These are phyloP conservation scores for Trichoplax adhaerens DNA, from an alignment of 37 sponge, comb jelly and placozoan genomes.

Conservation along the genomic window DNA sequence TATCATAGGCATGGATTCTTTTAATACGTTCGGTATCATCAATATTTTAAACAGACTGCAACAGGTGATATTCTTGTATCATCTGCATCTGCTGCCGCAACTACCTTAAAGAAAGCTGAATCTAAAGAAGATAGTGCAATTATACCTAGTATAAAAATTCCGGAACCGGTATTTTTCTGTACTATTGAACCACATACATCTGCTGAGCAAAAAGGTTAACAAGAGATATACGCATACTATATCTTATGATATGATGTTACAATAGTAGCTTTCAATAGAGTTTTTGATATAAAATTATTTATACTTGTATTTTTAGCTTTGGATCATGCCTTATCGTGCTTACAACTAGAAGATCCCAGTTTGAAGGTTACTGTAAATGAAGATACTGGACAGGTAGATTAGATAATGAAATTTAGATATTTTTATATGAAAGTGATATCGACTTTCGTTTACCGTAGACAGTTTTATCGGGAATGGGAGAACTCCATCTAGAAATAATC, in stretches of 20 bases:
- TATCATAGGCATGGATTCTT: too few relatives aligned
- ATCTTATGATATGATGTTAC: too few relatives aligned
- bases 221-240: neutral
- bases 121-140: neutral
- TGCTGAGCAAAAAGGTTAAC: constrained; percentile 52
- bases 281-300: too few relatives aligned
- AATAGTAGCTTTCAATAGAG: too few relatives aligned
- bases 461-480: constrained; percentile 89
- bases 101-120: constrained; percentile 5
- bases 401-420: too few relatives aligned
- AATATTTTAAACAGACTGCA: constrained; percentile 20
- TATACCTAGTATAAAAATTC: constrained; percentile 19
- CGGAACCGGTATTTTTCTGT: constrained; percentile 89
- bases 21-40: too few relatives aligned
- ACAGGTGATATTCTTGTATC: constrained; percentile 54
- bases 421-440: too few relatives aligned
- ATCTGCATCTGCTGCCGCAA: constrained; percentile 14
- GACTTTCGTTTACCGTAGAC: constrained; percentile 15
- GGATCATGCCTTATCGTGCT: constrained; percentile 51
- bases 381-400: constrained; percentile 53
- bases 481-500: constrained; percentile 81
- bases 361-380: constrained; percentile 52
- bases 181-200: constrained; percentile 61
- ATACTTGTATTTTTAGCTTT: constrained; percentile 21
- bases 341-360: constrained; percentile 78